Percentiles rank a stretch among this genome's conserved stretches.
Evolutionary conservation across 1,140 invertebrate genomes (phyloP).

Genomic region (Nomia melanderi): DNA sequence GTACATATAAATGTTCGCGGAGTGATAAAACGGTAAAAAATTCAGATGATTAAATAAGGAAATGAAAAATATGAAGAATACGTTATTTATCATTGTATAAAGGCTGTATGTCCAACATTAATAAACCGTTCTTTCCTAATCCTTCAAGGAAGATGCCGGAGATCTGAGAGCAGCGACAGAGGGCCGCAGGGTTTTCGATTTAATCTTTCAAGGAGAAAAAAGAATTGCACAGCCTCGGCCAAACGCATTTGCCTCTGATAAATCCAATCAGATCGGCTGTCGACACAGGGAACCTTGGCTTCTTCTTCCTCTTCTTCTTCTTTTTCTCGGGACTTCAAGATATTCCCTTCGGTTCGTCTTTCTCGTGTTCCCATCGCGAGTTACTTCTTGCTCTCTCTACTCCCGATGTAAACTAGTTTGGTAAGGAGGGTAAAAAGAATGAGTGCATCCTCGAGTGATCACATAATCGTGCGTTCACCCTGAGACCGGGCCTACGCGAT

Average conservation of each 20-base stretch:
- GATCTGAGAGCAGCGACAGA: slow-evolving; percentile 3
- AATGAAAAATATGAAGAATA: too few relatives aligned
- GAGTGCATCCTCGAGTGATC: slow-evolving; percentile 77
- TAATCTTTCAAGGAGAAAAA: slow-evolving; percentile 58
- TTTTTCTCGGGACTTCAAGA: neutral
- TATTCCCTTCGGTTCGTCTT: slow-evolving; percentile 32
- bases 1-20: too few relatives aligned
- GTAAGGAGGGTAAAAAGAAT: slow-evolving; percentile 65
- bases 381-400: neutral
- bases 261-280: slow-evolving; percentile 71
- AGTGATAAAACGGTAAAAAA: too few relatives aligned
- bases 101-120: slow-evolving; percentile 13
- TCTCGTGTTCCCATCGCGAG: slow-evolving; percentile 1
- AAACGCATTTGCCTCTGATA: slow-evolving; percentile 62
- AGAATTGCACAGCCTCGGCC: slow-evolving; percentile 31
- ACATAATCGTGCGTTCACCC: slow-evolving; percentile 80
- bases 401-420: slow-evolving; percentile 65
- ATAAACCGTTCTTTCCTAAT: slow-evolving; percentile 35
- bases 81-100: too few relatives aligned
- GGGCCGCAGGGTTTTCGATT: slow-evolving; percentile 45
- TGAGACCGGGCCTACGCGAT: slow-evolving; percentile 36
- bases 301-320: neutral
- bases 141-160: neutral
- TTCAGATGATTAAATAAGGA: too few relatives aligned
- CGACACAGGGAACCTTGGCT: slow-evolving; percentile 47